phyloP scores from a whole-genome alignment of 2,888 invertebrate species.

The Empis stercorea region DNA sequence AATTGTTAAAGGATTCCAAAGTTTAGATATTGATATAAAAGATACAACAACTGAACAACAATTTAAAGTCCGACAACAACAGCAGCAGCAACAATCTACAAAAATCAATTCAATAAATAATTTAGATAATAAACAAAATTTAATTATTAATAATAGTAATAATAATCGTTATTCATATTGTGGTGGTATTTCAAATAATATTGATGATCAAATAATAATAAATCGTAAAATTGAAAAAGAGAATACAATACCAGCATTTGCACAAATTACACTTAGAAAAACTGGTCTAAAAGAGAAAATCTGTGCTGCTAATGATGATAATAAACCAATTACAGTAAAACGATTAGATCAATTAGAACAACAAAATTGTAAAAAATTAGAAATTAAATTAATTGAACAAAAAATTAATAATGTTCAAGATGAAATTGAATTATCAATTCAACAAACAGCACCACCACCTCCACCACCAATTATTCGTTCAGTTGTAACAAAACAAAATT shows the following conservation, averaged over 20 bases:
- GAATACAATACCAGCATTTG: slow-evolving; percentile 29
- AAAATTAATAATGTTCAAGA: slow-evolving; percentile 5
- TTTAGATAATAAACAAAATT: too few relatives aligned
- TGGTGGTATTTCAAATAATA: neutral
- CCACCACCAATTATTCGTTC: slow-evolving; percentile 25
- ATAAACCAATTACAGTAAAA: slow-evolving; percentile 1
- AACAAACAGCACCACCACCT: slow-evolving; percentile 22
- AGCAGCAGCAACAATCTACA: too few relatives aligned
- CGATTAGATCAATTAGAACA: slow-evolving; percentile 12
- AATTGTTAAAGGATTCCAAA: slow-evolving; percentile 32
- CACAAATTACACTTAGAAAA: slow-evolving; percentile 38
- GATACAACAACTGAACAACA: neutral
- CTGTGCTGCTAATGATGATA: slow-evolving; percentile 22
- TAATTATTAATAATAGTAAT: too few relatives aligned
- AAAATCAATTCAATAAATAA: too few relatives aligned
- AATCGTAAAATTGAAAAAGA: slow-evolving; percentile 8
- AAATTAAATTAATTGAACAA: slow-evolving; percentile 8
- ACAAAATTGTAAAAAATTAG: slow-evolving; percentile 10
- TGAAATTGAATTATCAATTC: slow-evolving; percentile 11
- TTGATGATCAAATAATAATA: neutral
- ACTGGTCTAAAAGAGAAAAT: slow-evolving; percentile 38
- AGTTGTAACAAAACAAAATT: slow-evolving; percentile 15
- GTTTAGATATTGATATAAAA: slow-evolving; percentile 1
- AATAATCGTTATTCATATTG: neutral
- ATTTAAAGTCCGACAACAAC: too few relatives aligned